Conservation (phyloP, 2,888 invertebrate species). For the Cactoblastis cactorum region DNA sequence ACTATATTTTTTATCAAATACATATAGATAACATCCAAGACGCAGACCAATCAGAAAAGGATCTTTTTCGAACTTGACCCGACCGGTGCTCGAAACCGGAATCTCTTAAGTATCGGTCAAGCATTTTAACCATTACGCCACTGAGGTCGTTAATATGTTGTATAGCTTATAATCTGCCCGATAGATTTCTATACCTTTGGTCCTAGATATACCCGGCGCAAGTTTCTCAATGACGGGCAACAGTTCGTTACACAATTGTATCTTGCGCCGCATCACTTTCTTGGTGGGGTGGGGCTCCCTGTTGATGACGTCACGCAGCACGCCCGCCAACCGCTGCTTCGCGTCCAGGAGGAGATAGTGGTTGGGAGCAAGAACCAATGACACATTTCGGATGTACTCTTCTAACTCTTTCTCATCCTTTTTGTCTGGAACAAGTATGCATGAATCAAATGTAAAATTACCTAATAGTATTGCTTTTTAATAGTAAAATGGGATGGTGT, state of each 20-base stretch:
- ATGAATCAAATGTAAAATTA: background rate
- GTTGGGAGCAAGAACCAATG: slow-evolving; percentile 80
- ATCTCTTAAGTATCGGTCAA: too few species aligned
- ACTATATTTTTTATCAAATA: too few species aligned
- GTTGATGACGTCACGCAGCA: slow-evolving; percentile 72
- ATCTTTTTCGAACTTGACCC: too few species aligned
- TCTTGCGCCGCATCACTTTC: slow-evolving; percentile 81
- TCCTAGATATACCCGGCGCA: slow-evolving; percentile 85
- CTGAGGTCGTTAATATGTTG: too few species aligned
- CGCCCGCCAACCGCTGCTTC: slow-evolving; percentile 84
- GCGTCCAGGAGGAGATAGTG: slow-evolving; percentile 84
- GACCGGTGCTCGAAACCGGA: too few species aligned
- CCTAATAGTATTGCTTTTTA: too few species aligned
- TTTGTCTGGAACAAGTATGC: slow-evolving; percentile 50
- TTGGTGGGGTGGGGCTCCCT: slow-evolving; percentile 71
- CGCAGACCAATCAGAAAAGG: too few species aligned
- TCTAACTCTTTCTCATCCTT: slow-evolving; percentile 69
- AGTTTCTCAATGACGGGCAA: slow-evolving; percentile 81
- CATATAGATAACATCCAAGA: too few species aligned
- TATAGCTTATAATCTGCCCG: too few species aligned
- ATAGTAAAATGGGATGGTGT: too few species aligned
- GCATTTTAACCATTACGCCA: too few species aligned
- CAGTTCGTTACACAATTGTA: slow-evolving; percentile 83
- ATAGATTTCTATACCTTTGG: slow-evolving; percentile 73
- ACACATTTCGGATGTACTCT: slow-evolving; percentile 74